Percentiles rank a stretch among this genome's conserved stretches.
Evolutionary conservation across 1,140 invertebrate genomes (phyloP).

Genomic region (Amyelois transitella): DNA sequence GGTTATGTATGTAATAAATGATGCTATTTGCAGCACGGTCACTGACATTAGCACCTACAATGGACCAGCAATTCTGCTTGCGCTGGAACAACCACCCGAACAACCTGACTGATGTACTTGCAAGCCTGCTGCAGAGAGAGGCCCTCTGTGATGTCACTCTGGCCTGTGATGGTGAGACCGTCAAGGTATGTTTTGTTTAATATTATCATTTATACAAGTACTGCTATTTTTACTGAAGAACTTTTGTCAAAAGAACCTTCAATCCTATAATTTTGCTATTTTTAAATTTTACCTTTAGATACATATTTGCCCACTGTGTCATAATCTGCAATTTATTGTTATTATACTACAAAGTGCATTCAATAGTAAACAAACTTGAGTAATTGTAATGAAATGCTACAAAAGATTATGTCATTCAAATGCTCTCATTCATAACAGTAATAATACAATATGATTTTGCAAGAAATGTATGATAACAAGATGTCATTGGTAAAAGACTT

Average conservation of each 20-base stretch:
- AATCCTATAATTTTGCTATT: background rate
- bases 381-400: conserved; percentile 20
- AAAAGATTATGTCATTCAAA: conserved; percentile 5
- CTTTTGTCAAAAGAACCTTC: no score
- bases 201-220: conserved; percentile 4
- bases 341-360: conserved; percentile 55
- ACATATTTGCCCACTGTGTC: background rate
- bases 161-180: conserved; percentile 92
- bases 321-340: conserved; percentile 40
- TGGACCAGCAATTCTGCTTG: conserved; percentile 96
- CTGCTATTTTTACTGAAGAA: no score
- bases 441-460: background rate
- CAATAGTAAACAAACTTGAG: conserved; percentile 58
- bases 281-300: background rate
- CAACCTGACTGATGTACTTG: conserved; percentile 91
- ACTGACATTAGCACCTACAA: conserved; percentile 77
- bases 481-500: no score
- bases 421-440: background rate
- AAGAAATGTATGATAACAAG: background rate
- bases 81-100: conserved; percentile 95
- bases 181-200: conserved; percentile 76
- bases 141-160: conserved; percentile 93
- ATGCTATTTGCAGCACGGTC: conserved; percentile 66
- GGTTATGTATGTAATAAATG: background rate
- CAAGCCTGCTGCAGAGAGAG: conserved; percentile 88